Conservation (phyloP, 2,797 vertebrate species). For the Gadopsis marmoratus region DNA sequence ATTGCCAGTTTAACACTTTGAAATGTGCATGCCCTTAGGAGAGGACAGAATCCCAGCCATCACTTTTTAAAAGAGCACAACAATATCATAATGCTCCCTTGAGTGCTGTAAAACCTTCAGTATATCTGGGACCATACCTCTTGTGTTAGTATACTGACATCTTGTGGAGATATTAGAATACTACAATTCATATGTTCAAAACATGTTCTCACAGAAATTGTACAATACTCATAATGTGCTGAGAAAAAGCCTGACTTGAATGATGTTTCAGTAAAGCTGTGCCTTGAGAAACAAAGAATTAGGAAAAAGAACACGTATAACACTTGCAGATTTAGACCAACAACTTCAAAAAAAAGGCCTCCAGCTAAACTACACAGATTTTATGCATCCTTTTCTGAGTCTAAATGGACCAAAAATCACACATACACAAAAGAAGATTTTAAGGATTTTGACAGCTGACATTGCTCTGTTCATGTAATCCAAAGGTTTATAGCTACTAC, state of each 20-base stretch:
- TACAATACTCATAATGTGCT: neutral
- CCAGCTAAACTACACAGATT: neutral
- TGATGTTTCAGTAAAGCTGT: neutral
- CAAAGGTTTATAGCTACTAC: neutral
- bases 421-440: neutral
- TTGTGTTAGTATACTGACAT: slow-evolving; percentile 74
- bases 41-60: slow-evolving; percentile 32
- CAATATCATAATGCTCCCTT: slow-evolving; percentile 31
- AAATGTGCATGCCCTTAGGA: slow-evolving; percentile 28
- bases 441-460: neutral
- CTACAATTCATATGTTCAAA: slow-evolving; percentile 37
- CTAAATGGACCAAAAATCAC: neutral
- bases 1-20: slow-evolving; percentile 43
- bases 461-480: neutral
- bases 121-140: neutral
- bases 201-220: neutral
- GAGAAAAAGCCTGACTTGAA: neutral
- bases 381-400: neutral
- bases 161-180: slow-evolving; percentile 62
- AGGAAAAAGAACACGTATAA: neutral
- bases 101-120: slow-evolving; percentile 15
- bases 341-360: neutral
- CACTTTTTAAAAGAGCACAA: slow-evolving; percentile 44
- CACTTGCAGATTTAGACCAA: neutral
- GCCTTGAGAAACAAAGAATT: neutral